Conservation (phyloP, 2,113 vertebrate genomes). For the Leucosticte australis region DNA sequence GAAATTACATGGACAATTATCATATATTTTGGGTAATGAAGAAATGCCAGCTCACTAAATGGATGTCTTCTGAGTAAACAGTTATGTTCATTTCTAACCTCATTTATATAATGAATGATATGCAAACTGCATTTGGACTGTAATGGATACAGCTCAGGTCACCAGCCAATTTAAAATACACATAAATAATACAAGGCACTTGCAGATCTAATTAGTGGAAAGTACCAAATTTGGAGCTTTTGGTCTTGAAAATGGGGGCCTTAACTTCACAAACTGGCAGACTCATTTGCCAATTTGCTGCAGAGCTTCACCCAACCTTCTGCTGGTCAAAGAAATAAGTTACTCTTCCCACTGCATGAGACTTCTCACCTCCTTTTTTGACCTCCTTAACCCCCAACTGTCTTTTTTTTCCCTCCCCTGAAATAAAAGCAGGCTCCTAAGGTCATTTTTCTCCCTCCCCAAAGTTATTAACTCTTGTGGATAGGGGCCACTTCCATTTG, state of each 20-base stretch:
- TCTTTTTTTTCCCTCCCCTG: background rate
- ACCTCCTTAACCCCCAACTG: background rate
- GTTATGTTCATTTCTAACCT: slow-evolving; percentile 27
- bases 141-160: slow-evolving; percentile 12
- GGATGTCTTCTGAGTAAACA: slow-evolving; percentile 64
- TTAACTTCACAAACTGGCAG: background rate
- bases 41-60: slow-evolving; percentile 63
- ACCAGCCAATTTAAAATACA: slow-evolving; percentile 26
- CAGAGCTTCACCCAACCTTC: background rate
- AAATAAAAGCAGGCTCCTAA: background rate
- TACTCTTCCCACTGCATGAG: background rate
- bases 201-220: background rate
- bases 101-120: slow-evolving; percentile 47
- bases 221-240: background rate
- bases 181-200: background rate
- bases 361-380: background rate
- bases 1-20: slow-evolving; percentile 62
- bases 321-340: background rate
- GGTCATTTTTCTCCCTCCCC: background rate
- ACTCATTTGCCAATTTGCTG: background rate
- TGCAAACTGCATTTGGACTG: slow-evolving; percentile 27
- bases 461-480: background rate
- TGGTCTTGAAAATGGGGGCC: background rate
- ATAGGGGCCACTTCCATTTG: background rate
- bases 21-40: slow-evolving; percentile 64